These are phyloP conservation scores for Sphaerophoria rueppellii DNA, from an alignment of 2,888 invertebrate genomes.

Conservation along the genomic window DNA sequence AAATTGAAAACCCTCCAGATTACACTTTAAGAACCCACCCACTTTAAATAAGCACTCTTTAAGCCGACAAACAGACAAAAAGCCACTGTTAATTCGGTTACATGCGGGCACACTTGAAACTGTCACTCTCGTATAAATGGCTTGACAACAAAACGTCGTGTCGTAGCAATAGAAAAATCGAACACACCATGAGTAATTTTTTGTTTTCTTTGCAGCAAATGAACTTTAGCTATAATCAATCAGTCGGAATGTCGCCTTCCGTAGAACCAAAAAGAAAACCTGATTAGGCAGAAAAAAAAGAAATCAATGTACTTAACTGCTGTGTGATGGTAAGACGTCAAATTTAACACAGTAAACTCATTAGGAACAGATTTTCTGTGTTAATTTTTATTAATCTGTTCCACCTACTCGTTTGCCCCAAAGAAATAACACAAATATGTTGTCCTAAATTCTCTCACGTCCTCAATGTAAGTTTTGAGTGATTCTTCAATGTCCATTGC, in stretches of 20 bases:
- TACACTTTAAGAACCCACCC: slow-evolving; percentile 63
- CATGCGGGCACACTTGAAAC: not conserved
- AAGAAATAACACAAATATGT: not conserved
- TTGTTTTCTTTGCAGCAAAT: slow-evolving; percentile 1
- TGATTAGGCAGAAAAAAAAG: slow-evolving; percentile 33
- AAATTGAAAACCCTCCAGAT: slow-evolving; percentile 60
- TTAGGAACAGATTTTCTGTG: not conserved
- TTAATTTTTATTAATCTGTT: not conserved
- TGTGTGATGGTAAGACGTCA: not conserved
- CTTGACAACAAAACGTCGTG: slow-evolving; percentile 15
- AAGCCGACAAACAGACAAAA: slow-evolving; percentile 40
- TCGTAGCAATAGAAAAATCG: not conserved
- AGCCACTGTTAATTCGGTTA: not conserved
- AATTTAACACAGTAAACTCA: not conserved
- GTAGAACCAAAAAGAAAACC: slow-evolving; percentile 12
- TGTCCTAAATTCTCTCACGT: not conserved
- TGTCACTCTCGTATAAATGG: slow-evolving; percentile 41
- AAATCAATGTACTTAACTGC: slow-evolving; percentile 24
- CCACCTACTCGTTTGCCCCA: not conserved
- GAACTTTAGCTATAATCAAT: slow-evolving; percentile 55
- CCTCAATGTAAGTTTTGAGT: not conserved
- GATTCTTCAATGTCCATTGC: slow-evolving; percentile 14
- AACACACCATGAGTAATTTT: not conserved
- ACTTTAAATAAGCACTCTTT: slow-evolving; percentile 24
- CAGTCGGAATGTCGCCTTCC: slow-evolving; percentile 37